Evolutionary conservation across 1,140 invertebrate genomes (phyloP).

Genomic region (Paralvinella palmiformis): DNA sequence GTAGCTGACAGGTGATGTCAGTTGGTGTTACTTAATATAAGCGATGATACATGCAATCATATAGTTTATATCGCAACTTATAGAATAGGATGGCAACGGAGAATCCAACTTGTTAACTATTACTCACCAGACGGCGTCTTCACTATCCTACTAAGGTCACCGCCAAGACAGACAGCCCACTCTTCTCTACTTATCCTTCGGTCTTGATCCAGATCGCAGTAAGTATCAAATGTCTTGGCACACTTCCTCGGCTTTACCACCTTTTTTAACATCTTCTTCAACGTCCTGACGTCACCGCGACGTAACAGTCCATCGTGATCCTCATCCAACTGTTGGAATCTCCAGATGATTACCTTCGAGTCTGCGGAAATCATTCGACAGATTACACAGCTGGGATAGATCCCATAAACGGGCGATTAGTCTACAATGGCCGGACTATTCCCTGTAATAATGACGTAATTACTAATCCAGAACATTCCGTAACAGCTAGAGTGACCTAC

Average conservation of each 20-base stretch:
- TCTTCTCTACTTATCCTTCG: slow-evolving; percentile 66
- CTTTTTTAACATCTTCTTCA: slow-evolving; percentile 74
- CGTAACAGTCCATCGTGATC: slow-evolving; percentile 70
- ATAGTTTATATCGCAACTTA: too few species aligned
- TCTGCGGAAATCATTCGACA: too few species aligned
- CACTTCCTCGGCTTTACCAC: slow-evolving; percentile 80
- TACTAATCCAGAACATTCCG: too few species aligned
- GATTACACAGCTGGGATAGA: not conserved
- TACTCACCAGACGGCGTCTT: not conserved
- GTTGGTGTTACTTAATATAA: too few species aligned
- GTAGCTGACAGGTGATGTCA: too few species aligned
- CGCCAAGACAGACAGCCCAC: slow-evolving; percentile 74
- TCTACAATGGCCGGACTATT: too few species aligned
- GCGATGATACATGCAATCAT: too few species aligned
- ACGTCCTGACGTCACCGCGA: slow-evolving; percentile 70
- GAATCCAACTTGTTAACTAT: too few species aligned
- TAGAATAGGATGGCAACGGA: too few species aligned
- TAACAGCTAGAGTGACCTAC: slow-evolving; percentile 6
- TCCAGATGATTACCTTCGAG: slow-evolving; percentile 72
- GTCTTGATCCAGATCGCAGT: slow-evolving; percentile 77
- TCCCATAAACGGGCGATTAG: too few species aligned
- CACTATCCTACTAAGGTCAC: slow-evolving; percentile 57
- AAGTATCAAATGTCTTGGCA: slow-evolving; percentile 76
- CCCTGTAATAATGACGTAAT: too few species aligned
- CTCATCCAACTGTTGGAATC: slow-evolving; percentile 73